Percentiles rank a stretch among this genome's conserved stretches.
phyloP scores from a whole-genome alignment of 2,113 vertebrate genomes.

The Cricetomys ansorgei region DNA sequence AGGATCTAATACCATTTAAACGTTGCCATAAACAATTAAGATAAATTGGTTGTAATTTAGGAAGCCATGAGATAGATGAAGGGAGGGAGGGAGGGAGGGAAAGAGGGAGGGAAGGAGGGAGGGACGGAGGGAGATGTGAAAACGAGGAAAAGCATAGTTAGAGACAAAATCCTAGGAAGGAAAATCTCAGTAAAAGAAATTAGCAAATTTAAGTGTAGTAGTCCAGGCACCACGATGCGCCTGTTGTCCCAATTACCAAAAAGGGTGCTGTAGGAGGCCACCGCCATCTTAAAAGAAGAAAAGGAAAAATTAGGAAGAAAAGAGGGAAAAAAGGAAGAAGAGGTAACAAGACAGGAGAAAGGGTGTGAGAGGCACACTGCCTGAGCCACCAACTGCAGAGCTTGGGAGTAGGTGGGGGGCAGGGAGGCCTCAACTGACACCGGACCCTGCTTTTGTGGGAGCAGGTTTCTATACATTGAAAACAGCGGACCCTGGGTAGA shows the following conservation, averaged over 20 bases:
- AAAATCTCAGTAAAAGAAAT: constrained; percentile 15
- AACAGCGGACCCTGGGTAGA: neutral
- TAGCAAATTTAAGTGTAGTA: neutral
- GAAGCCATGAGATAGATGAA: neutral
- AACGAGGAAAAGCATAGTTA: neutral
- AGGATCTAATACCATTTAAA: constrained; percentile 13
- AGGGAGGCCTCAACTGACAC: neutral
- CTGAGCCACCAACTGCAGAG: neutral
- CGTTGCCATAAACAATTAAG: neutral
- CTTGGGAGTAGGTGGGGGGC: neutral
- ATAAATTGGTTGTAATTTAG: neutral
- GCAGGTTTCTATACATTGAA: neutral
- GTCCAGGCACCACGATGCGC: neutral
- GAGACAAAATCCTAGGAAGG: constrained; percentile 13
- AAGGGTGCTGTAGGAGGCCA: neutral
- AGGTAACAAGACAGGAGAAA: neutral
- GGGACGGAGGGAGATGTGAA: neutral
- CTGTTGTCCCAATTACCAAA: neutral
- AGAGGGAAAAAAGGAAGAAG: neutral
- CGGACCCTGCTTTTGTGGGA: neutral
- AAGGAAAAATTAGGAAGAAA: neutral
- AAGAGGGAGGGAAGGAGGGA: neutral
- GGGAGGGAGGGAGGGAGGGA: neutral
- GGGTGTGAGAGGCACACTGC: neutral
- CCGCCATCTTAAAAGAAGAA: neutral